Evolutionary conservation across 2,797 vertebrate genomes (phyloP).

Genomic region (Erethizon dorsatum): DNA sequence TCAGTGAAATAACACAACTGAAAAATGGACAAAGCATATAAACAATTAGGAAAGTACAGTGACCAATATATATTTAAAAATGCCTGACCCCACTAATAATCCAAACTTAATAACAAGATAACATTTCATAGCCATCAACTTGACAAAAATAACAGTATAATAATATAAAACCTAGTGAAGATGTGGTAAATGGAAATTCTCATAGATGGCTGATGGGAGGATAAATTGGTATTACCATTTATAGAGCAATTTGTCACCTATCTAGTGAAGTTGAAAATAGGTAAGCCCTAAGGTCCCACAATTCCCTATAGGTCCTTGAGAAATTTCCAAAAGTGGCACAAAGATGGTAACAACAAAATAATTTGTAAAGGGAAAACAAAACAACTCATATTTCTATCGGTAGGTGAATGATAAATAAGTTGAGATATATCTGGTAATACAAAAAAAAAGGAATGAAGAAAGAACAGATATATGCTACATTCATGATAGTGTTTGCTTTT

Average conservation of each 20-base stretch:
- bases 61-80: not conserved
- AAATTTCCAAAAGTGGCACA: not conserved
- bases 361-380: not conserved
- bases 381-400: not conserved
- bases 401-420: not conserved
- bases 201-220: not conserved
- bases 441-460: not conserved
- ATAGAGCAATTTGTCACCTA: not conserved
- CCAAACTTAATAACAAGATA: not conserved
- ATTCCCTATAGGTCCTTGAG: not conserved
- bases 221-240: not conserved
- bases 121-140: not conserved
- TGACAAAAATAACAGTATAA: not conserved
- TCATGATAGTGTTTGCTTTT: not conserved
- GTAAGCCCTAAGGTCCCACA: not conserved
- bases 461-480: not conserved
- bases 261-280: not conserved
- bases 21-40: not conserved
- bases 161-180: not conserved
- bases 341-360: not conserved
- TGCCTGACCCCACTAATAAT: not conserved
- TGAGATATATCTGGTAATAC: not conserved
- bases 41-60: not conserved
- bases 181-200: not conserved
- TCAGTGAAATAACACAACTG: not conserved